A percentile compares a stretch with the other conserved stretches of the same genome.
Evolutionary conservation across 1,140 invertebrate species (phyloP).

Genomic region (Hypothenemus hampei): DNA sequence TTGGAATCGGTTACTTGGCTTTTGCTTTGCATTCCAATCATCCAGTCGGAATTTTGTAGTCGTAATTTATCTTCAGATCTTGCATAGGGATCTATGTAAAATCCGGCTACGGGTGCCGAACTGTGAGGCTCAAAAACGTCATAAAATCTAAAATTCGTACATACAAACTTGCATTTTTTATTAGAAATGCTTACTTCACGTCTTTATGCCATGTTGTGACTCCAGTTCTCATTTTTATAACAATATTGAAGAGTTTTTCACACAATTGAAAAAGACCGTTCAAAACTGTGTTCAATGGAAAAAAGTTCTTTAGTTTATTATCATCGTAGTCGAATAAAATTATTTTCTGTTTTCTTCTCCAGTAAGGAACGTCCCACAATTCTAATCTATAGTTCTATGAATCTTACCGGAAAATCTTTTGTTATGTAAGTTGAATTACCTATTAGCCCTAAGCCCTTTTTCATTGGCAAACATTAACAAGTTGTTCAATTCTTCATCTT

Average conservation of each 20-base stretch:
- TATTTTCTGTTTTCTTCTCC: constrained; percentile 67
- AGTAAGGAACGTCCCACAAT: constrained; percentile 84
- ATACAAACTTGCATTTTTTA: not conserved
- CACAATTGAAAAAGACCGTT: constrained; percentile 69
- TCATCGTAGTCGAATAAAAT: constrained; percentile 65
- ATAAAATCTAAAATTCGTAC: constrained; percentile 52
- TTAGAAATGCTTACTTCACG: constrained; percentile 51
- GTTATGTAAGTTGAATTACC: constrained; percentile 7
- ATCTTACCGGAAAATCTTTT: not conserved
- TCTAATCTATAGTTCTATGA: constrained; percentile 55
- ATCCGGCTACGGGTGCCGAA: constrained; percentile 64
- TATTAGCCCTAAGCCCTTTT: constrained; percentile 61
- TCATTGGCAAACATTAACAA: constrained; percentile 72
- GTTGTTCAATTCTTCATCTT: constrained; percentile 68
- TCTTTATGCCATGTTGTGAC: constrained; percentile 77
- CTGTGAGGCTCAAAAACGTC: constrained; percentile 70
- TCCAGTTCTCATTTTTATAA: constrained; percentile 64
- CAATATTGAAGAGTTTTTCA: constrained; percentile 75
- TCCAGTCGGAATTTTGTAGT: constrained; percentile 55
- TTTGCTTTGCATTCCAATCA: constrained; percentile 62
- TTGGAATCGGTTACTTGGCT: constrained; percentile 56
- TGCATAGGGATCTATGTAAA: constrained; percentile 79
- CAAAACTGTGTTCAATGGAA: constrained; percentile 75
- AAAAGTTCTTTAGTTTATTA: constrained; percentile 70
- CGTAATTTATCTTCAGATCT: constrained; percentile 59